Evolutionary conservation across 2,113 vertebrate genomes (phyloP).

Genomic region (Rhegmatorhina hoffmannsi): DNA sequence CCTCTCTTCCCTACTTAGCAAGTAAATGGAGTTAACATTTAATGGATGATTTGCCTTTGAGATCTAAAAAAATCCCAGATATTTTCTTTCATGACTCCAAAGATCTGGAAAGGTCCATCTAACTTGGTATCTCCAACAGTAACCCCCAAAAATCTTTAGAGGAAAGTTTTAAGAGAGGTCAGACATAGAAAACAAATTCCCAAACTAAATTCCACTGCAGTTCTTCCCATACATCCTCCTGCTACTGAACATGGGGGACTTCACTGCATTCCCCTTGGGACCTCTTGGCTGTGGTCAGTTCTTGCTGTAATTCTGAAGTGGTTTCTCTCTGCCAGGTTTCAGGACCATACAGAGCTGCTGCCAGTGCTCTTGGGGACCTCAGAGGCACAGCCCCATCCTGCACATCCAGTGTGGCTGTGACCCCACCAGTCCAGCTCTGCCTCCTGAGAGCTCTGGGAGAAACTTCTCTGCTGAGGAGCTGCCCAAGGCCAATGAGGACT

Average conservation of each 20-base stretch:
- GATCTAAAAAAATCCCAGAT: background rate
- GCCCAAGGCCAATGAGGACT: background rate
- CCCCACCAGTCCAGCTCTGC: background rate
- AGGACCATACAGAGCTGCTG: background rate
- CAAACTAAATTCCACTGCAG: background rate
- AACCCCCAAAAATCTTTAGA: background rate
- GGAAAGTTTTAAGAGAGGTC: background rate
- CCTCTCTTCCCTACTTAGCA: background rate
- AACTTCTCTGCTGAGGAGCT: background rate
- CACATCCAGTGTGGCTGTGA: background rate
- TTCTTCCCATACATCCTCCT: background rate
- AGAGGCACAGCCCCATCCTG: background rate
- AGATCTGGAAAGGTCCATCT: rapidly evolving
- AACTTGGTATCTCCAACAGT: background rate
- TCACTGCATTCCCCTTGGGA: background rate
- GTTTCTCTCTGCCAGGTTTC: background rate
- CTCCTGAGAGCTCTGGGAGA: background rate
- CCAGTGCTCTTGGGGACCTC: too few relatives aligned
- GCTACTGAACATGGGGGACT: rapidly evolving
- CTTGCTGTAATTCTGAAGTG: background rate
- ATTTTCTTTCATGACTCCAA: background rate
- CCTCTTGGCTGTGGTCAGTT: background rate
- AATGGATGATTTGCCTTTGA: background rate
- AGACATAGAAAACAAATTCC: background rate
- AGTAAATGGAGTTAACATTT: background rate